A percentile compares a stretch with the other conserved stretches of the same genome.
phyloP scores from a whole-genome alignment of 1,140 invertebrate genomes.

The Drosophila quadrilineata region DNA sequence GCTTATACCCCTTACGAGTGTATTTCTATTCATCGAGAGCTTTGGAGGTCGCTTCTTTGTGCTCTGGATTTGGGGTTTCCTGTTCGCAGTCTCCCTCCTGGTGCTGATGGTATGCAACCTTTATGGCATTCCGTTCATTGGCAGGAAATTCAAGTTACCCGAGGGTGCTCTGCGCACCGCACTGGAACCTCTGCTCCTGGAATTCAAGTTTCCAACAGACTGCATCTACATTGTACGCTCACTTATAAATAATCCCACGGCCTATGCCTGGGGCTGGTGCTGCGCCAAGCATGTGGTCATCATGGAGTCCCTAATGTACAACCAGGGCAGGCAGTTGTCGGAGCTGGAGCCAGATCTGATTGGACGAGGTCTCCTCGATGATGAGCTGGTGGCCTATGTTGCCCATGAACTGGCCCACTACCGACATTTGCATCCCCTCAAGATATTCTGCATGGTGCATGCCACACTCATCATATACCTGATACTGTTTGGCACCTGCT shows the following conservation, averaged over 20 bases:
- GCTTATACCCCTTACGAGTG: conserved; percentile 34
- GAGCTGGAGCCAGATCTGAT: conserved; percentile 18
- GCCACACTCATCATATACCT: conserved; percentile 31
- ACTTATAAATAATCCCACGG: neutral
- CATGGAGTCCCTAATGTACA: conserved; percentile 28
- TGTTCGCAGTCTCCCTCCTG: neutral
- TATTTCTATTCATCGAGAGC: conserved; percentile 29
- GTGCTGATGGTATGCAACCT: neutral
- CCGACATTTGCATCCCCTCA: neutral
- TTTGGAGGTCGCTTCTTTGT: neutral
- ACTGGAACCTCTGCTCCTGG: neutral
- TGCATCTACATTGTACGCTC: conserved; percentile 23
- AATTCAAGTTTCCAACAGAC: conserved; percentile 6
- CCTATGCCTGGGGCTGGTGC: conserved; percentile 25
- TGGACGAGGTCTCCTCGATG: conserved; percentile 16
- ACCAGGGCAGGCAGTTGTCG: neutral
- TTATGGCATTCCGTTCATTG: conserved; percentile 32
- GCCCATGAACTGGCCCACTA: conserved; percentile 52
- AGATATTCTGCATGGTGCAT: conserved; percentile 5
- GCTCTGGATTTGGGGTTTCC: conserved; percentile 21
- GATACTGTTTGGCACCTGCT: conserved; percentile 27
- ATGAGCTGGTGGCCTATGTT: conserved; percentile 38
- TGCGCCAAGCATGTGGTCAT: conserved; percentile 36
- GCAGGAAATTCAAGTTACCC: neutral
- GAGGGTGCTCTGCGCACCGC: neutral